Evolutionary conservation across 1,140 invertebrate species (phyloP), one percentile per base, ranked within the genome.

Genomic region (Muscidifurax raptorellus): DNA sequence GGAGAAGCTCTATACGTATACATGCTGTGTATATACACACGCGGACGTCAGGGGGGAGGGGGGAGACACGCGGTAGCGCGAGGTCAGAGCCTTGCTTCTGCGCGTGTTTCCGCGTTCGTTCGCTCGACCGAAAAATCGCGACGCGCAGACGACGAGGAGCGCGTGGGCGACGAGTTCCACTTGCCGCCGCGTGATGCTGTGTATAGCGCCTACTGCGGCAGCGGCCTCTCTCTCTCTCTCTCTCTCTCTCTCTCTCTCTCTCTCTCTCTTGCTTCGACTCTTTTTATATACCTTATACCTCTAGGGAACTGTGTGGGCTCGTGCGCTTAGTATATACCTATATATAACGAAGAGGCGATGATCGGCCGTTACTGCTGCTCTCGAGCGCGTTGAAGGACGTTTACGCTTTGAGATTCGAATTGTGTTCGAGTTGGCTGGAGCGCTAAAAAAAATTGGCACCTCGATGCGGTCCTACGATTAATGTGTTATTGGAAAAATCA

Each of bases 101-200:
- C 25, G 27, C 66, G 66, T 30, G 66, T 69, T 69, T 69, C 66
- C 66, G 66, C 27, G 28, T 69, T 69, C 66, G 27, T 69, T 27
- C 25, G 66, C 66, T 71, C 66, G 66, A 30, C n/a, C 66, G 66
- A 69, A 69, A 69, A 69, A 69, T 69, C 27, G 66, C 18, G 30
- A 71, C 67, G 25, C 67, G 67, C 12, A 13, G 72, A n/a, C 15
- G 72, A 74, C 36, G 72, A 36, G 32, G 36, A 36, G 18, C 76
- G 76, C 83, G 78, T 85, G 78, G 83, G 81, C 83, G 86, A 82
- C 83, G 64, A 71, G 72, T 52, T 52, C 83, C 77, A 84, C 83
- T 86, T 85, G 84, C 80, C 66, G 59, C 80, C 72, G 66, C 66
- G 27, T 59, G 71, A 52, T 27, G 15, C 0, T 30, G 67, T 3